Conservation (phyloP, 2,113 vertebrate species). For the Nicator chloris region DNA sequence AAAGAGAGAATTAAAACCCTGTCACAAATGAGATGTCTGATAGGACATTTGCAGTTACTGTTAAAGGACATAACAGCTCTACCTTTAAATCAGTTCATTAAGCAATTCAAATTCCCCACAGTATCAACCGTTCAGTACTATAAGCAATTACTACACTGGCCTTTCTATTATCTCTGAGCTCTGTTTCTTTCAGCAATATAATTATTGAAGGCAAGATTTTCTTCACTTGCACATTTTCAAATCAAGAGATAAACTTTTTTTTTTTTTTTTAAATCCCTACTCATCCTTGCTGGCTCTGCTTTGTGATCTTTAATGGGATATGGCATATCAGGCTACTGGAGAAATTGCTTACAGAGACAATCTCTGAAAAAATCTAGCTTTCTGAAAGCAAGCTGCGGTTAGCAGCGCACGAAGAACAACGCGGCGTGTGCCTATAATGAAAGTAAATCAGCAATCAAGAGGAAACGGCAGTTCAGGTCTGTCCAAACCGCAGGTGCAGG, state of each 20-base stretch:
- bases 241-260: conserved; percentile 10
- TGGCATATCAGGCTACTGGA: conserved; percentile 17
- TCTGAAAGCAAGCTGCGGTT: background rate
- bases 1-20: background rate
- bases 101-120: conserved; percentile 23
- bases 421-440: background rate
- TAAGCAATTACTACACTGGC: conserved; percentile 46
- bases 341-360: conserved; percentile 22
- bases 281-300: conserved; percentile 29
- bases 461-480: background rate
- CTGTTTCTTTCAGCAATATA: conserved; percentile 52
- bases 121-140: conserved; percentile 46
- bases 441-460: background rate
- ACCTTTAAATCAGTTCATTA: conserved; percentile 52
- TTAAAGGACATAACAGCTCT: conserved; percentile 8
- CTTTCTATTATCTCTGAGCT: conserved; percentile 43
- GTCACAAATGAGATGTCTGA: background rate
- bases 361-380: background rate
- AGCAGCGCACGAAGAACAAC: background rate
- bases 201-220: conserved; percentile 26
- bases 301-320: conserved; percentile 57
- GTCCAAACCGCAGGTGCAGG: background rate
- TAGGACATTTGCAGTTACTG: background rate
- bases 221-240: conserved; percentile 41
- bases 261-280: background rate